Percentiles rank a stretch among this genome's conserved stretches.
Evolutionary conservation across 2,797 vertebrate species (phyloP).

Genomic region (Nothura maculosa): DNA sequence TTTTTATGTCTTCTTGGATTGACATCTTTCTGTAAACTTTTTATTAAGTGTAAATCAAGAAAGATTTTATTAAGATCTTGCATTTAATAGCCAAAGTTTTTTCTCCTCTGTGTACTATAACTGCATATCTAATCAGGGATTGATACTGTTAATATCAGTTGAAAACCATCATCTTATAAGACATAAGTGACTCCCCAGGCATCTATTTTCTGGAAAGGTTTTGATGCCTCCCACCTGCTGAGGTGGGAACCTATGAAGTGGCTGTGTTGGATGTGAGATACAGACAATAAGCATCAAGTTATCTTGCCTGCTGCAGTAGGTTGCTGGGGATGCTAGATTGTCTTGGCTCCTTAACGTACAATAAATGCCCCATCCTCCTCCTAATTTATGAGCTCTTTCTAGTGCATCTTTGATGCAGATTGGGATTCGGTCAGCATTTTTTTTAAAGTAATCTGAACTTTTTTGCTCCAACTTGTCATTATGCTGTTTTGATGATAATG

Average conservation of each 20-base stretch:
- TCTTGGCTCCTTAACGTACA: neutral
- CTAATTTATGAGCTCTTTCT: neutral
- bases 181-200: neutral
- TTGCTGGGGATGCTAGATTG: neutral
- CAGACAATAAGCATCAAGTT: rapidly evolving
- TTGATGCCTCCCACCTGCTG: neutral
- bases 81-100: neutral
- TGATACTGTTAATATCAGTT: neutral
- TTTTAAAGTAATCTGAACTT: no score
- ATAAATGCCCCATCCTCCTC: neutral
- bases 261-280: rapidly evolving
- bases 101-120: rapidly evolving
- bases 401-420: neutral
- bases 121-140: neutral
- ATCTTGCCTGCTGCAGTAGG: neutral
- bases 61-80: neutral
- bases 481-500: neutral
- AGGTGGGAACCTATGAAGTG: neutral
- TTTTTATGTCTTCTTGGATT: neutral
- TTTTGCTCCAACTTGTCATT: no score
- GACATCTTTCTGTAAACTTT: neutral
- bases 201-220: neutral
- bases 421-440: neutral
- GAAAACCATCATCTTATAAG: neutral
- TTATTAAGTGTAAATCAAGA: neutral